Evolutionary conservation across 2,113 vertebrate species (phyloP), one percentile per base, ranked within the genome.

Genomic region (Plotosus lineatus): DNA sequence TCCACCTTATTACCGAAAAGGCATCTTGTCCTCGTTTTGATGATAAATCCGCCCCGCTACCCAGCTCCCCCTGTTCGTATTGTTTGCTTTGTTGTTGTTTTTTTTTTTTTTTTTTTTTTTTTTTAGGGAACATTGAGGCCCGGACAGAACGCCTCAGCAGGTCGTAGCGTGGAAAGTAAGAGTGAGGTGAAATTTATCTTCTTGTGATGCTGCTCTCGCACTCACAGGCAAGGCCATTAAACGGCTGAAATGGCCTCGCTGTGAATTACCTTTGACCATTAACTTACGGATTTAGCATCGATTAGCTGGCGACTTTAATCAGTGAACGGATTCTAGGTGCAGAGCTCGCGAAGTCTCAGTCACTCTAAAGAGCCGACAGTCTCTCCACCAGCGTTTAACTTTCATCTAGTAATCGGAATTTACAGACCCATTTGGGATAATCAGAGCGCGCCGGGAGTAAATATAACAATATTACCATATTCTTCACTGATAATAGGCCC

Each of bases 1-100:
- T 44, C 51, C 81, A 85, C 84, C 81, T 76, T 79, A 80, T 80
- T 83, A 79, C 73, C 77, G 65, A 77, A 38, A 58, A 78, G 81
- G 77, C 68, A 74, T 76, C 80, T 76, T 76, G 55, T 73, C 69
- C 69, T 73, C 17, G 0, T 73, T 73, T 73, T 73, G 48, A 36
- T 36, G 69, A 73, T 46, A 73, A 33, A 31, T 26, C 4, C 1
- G 6, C 40, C n/a, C 42, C 40, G 4, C 6, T 7, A 1, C 2
- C 19, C 17, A 6, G 2, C 6, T 3, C 46, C 46, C 46, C 9
- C 8, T 15, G 11, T 6, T 3, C 10, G 9, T 11, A n/a, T n/a
- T n/a, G n/a, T n/a, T n/a, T n/a, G n/a, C n/a, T n/a, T n/a, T n/a
- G n/a, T n/a, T n/a, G n/a, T 11, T 60, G 28, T 15, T 60, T 26